Evolutionary conservation across 2,888 invertebrate species (phyloP).

Genomic region (Orthosia gracilis): DNA sequence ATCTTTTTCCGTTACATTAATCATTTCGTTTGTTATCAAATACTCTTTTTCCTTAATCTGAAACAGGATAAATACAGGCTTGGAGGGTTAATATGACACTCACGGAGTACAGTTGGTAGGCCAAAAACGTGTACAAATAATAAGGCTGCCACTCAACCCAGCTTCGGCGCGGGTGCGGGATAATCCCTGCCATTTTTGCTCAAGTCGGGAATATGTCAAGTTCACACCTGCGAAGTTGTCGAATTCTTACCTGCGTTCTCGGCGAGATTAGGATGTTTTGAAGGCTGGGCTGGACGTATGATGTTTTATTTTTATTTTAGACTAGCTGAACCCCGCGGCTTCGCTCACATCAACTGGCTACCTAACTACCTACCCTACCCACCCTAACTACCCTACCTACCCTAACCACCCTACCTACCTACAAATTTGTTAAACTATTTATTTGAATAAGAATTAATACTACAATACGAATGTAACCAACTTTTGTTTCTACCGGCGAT

Average conservation of each 20-base stretch:
- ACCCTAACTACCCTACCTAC: too few relatives aligned
- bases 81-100: conserved; percentile 44
- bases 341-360: too few relatives aligned
- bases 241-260: conserved; percentile 48
- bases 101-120: conserved; percentile 35
- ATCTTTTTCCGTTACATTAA: conserved; percentile 60
- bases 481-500: too few relatives aligned
- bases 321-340: too few relatives aligned
- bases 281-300: conserved; percentile 24
- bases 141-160: conserved; percentile 62
- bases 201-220: conserved; percentile 65
- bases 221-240: conserved; percentile 68
- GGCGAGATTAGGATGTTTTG: conserved; percentile 57
- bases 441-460: too few relatives aligned
- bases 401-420: too few relatives aligned
- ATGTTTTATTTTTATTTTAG: conserved; percentile 38
- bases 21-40: conserved; percentile 53
- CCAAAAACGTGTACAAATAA: conserved; percentile 67
- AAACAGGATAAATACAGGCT: conserved; percentile 44
- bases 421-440: too few relatives aligned
- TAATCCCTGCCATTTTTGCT: conserved; percentile 65
- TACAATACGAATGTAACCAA: too few relatives aligned
- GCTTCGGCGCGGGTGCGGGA: conserved; percentile 42
- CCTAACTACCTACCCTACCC: too few relatives aligned
- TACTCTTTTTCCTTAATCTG: conserved; percentile 38